A percentile compares a stretch with the other conserved stretches of the same genome.
Evolutionary conservation across 1,140 invertebrate species (phyloP).

Genomic region (Orius insidiosus): DNA sequence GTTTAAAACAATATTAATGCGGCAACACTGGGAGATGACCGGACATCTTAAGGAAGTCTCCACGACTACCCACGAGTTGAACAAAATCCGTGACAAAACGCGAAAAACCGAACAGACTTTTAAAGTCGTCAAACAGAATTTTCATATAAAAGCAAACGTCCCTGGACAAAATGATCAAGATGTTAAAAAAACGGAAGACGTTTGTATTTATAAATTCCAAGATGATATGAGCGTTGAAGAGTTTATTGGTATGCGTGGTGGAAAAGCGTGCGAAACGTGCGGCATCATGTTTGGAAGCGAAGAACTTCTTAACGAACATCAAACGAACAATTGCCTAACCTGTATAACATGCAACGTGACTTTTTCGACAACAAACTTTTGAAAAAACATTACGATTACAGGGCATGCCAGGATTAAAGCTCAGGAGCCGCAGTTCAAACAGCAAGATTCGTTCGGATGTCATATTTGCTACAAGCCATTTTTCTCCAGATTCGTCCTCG

Average conservation of each 20-base stretch:
- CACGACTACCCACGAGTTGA: constrained; percentile 12
- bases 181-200: constrained; percentile 2
- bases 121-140: constrained; percentile 17
- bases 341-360: constrained; percentile 12
- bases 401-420: constrained; percentile 9
- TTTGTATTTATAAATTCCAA: constrained; percentile 9
- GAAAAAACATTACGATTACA: constrained; percentile 14
- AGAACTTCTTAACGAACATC: constrained; percentile 9
- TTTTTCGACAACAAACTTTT: constrained; percentile 12
- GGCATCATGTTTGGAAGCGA: constrained; percentile 8
- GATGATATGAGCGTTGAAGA: constrained; percentile 8
- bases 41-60: constrained; percentile 13
- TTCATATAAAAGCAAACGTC: constrained; percentile 11
- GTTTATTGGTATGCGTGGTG: neutral
- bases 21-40: constrained; percentile 14
- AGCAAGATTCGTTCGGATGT: constrained; percentile 1
- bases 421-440: neutral
- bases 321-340: constrained; percentile 7
- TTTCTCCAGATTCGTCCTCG: constrained; percentile 3
- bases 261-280: constrained; percentile 13
- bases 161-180: constrained; percentile 11
- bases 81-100: constrained; percentile 15
- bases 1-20: constrained; percentile 7
- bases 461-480: constrained; percentile 12
- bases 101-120: constrained; percentile 15